Evolutionary conservation across 2,797 vertebrate genomes (phyloP), one percentile per base, ranked within the genome.

Genomic region (Gastrophryne carolinensis): DNA sequence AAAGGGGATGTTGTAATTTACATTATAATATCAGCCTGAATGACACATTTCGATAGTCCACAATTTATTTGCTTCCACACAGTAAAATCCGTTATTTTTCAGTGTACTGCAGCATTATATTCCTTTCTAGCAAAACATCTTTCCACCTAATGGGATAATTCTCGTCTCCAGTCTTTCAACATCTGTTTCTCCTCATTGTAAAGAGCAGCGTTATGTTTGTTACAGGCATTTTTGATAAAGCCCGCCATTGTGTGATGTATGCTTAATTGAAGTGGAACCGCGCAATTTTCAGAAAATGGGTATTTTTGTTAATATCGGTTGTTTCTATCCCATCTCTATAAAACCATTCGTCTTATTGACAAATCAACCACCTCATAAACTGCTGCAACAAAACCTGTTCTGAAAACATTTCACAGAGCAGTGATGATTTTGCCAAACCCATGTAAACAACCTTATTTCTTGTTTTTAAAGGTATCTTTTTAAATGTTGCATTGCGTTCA

Each of bases 101-200:
- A n/a, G n/a, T n/a, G n/a, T n/a, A n/a, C n/a, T n/a, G n/a, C n/a
- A n/a, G n/a, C n/a, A n/a, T n/a, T n/a, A n/a, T n/a, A n/a, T n/a
- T n/a, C n/a, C n/a, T n/a, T n/a, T n/a, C n/a, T 34, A n/a, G 32
- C 17, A 15, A 3, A 73, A 29, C 49, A 41, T 56, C 60, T 44
- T 27, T 35, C 9, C 49, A 1, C 62, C 30, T 73, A 29, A 63
- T 52, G 27, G 52, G 60, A 39, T 64, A 64, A 56, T 41, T 44
- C 60, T 11, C 17, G 49, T 10, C 11, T 47, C 32, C 49, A 13
- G 23, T 65, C 24, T 23, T 6, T 30, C 21, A 37, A 39, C 60
- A 65, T 64, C 60, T 73, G 71, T 64, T 73, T 30, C 34, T n/a
- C n/a, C n/a, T n/a, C 30, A 19, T 65, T 41, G 34, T 54, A 65